These are phyloP conservation scores for Pseudocheirus occidentalis DNA, from an alignment of 2,797 vertebrate genomes.

Conservation along the genomic window DNA sequence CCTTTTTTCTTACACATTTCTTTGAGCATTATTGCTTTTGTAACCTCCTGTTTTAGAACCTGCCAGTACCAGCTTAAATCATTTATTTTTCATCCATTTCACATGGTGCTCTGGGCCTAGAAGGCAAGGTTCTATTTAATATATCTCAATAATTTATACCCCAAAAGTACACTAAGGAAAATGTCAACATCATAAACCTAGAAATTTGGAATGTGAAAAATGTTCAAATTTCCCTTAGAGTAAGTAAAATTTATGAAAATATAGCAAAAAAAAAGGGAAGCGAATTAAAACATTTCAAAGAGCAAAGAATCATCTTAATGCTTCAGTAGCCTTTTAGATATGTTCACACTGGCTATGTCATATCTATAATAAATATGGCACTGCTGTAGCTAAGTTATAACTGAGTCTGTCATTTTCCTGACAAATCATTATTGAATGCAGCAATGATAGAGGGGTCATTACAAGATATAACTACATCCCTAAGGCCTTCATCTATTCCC, in stretches of 20 bases:
- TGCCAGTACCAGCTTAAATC: conserved; percentile 60
- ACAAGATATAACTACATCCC: conserved; percentile 1
- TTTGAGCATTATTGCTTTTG: conserved; percentile 52
- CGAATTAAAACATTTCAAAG: conserved; percentile 65
- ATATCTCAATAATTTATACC: conserved; percentile 69
- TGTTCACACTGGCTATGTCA: neutral
- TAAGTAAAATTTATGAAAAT: conserved; percentile 71
- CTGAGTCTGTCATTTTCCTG: neutral
- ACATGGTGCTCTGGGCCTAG: conserved; percentile 46
- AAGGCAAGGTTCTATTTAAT: conserved; percentile 65
- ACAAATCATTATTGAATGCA: neutral
- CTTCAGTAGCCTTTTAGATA: neutral
- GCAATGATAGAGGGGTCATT: neutral
- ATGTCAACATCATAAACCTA: conserved; percentile 57
- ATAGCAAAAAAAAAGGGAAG: conserved; percentile 44
- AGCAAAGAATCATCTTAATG: conserved; percentile 41
- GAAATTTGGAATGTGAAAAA: conserved; percentile 67
- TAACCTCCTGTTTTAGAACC: conserved; percentile 45
- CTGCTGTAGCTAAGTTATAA: neutral
- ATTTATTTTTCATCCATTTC: conserved; percentile 68
- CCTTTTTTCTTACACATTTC: conserved; percentile 46
- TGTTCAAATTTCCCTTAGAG: conserved; percentile 62
- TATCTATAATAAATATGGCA: neutral
- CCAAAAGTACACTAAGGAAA: conserved; percentile 58
- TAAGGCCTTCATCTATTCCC: neutral